phyloP scores from a whole-genome alignment of 2,888 invertebrate species.

The Rhingia rostrata region DNA sequence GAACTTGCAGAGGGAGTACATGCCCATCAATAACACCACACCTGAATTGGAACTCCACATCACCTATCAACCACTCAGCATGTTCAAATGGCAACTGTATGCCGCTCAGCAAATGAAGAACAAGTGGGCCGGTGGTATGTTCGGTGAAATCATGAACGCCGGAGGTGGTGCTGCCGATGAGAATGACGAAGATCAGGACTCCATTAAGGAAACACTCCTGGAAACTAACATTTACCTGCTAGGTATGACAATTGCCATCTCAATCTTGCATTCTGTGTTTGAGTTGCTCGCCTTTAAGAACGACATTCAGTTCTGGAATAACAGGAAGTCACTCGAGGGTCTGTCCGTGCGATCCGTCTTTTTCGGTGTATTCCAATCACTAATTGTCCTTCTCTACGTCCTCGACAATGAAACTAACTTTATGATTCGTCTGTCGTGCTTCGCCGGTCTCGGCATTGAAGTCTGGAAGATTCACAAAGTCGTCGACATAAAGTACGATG shows the following conservation, averaged over 20 bases:
- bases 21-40: constrained; percentile 93
- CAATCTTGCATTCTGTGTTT: constrained; percentile 97
- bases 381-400: constrained; percentile 97
- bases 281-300: constrained; percentile 99
- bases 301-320: constrained; percentile 99
- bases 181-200: constrained; percentile 93
- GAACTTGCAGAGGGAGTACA: constrained; percentile 98
- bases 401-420: constrained; percentile 99
- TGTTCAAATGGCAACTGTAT: constrained; percentile 99
- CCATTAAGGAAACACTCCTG: constrained; percentile 95
- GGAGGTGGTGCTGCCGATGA: constrained; percentile 87
- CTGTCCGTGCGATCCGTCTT: constrained; percentile 98
- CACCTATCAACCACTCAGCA: constrained; percentile 94
- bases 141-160: constrained; percentile 87
- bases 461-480: constrained; percentile 99
- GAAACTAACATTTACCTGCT: constrained; percentile 98
- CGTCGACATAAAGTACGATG: constrained; percentile 91
- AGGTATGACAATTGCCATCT: constrained; percentile 94
- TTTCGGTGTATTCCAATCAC: constrained; percentile 98
- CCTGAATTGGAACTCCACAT: constrained; percentile 88
- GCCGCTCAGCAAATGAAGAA: constrained; percentile 97
- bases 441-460: constrained; percentile 97
- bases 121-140: constrained; percentile 88
- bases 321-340: constrained; percentile 97
- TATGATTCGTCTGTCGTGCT: constrained; percentile 96